Percentiles rank a stretch among this genome's conserved stretches.
phyloP scores from a whole-genome alignment of 2,797 vertebrate species.

The Poeciliopsis paucimaculata region DNA sequence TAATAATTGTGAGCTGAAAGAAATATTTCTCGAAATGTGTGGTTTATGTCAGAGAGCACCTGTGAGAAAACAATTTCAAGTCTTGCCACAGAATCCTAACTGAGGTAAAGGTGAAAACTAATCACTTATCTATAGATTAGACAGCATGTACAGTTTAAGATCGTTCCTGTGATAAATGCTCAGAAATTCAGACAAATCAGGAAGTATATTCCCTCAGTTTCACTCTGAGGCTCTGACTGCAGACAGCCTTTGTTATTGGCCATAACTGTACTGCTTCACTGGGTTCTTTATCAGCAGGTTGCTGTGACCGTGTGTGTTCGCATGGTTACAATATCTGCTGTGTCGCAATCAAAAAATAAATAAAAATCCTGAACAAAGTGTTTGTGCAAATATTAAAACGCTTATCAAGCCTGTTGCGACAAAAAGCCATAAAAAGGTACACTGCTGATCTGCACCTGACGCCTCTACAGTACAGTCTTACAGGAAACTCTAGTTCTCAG shows the following conservation, averaged over 20 bases:
- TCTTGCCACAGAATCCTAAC: background rate
- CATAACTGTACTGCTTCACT: background rate
- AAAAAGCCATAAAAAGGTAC: background rate
- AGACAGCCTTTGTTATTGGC: background rate
- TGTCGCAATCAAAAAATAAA: slow-evolving; percentile 14
- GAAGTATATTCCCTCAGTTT: background rate
- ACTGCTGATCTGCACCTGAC: background rate
- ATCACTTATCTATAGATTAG: background rate
- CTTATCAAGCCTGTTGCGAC: background rate
- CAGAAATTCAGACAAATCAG: background rate
- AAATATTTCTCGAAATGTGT: background rate
- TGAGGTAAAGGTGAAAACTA: background rate
- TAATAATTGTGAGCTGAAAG: background rate
- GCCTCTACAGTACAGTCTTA: background rate
- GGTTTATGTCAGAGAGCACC: background rate
- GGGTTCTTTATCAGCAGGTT: slow-evolving; percentile 7
- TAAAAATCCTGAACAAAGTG: slow-evolving; percentile 7
- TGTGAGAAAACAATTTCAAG: background rate
- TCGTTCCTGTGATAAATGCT: background rate
- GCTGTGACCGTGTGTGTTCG: background rate
- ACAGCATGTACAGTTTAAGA: background rate
- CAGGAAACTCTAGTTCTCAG: background rate
- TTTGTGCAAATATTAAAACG: slow-evolving; percentile 4
- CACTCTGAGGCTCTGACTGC: background rate
- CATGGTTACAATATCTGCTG: background rate